phyloP scores from a whole-genome alignment of 2,113 vertebrate species.

The Scophthalmus maximus region DNA sequence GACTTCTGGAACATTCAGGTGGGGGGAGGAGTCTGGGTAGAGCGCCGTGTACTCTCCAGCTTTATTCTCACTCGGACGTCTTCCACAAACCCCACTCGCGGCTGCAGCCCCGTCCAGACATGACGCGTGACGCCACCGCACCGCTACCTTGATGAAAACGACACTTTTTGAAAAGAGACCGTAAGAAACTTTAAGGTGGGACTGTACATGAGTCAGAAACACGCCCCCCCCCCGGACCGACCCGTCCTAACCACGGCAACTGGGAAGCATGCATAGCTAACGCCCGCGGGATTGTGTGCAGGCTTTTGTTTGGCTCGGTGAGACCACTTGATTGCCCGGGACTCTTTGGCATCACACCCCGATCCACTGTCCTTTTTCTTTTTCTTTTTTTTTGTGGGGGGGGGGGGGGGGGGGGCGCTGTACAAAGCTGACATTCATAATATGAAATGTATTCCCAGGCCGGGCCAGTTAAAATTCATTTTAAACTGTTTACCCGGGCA shows the following conservation, averaged over 20 bases:
- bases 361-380: conserved; percentile 72
- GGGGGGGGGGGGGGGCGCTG: conserved; percentile 58
- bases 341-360: conserved; percentile 89
- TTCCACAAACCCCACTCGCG: no score
- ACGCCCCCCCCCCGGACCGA: conserved; percentile 74
- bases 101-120: no score
- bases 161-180: no score
- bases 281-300: conserved; percentile 87
- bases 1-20: no score
- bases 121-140: no score
- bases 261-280: conserved; percentile 98
- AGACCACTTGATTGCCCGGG: conserved; percentile 81
- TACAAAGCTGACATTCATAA: conserved; percentile 90
- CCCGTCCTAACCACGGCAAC: conserved; percentile 91
- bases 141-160: no score
- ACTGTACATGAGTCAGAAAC: neutral
- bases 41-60: no score
- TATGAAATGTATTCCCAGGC: conserved; percentile 92
- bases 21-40: no score
- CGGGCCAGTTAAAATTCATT: conserved; percentile 92
- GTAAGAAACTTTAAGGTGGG: neutral
- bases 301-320: conserved; percentile 89
- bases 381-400: conserved; percentile 1
- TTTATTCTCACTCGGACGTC: no score
- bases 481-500: conserved; percentile 89